Evolutionary conservation across 2,797 vertebrate genomes (phyloP), one percentile per base, ranked within the genome.

Genomic region (Thaleichthys pacificus): DNA sequence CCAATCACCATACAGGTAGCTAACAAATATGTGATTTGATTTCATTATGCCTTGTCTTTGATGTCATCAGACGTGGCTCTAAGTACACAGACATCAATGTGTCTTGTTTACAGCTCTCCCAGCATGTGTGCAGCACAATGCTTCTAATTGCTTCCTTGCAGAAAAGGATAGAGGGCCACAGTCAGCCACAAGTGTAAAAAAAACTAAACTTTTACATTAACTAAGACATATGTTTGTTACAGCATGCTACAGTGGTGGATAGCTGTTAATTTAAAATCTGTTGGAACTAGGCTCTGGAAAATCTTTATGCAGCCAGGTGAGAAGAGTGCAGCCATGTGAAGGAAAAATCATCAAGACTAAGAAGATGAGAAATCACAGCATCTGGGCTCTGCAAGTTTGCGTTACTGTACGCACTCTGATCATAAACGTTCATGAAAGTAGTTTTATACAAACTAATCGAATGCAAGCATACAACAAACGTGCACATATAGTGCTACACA

Each of bases 281-380:
- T 78, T 67, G 60, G 62, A 74, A 72, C 82, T 77, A 79, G 70
- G 73, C 72, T 66, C 79, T 14, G 74, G 81, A 85, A 85, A 88
- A 87, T 86, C 83, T 70, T 79, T 75, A 60, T 14, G 84, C 84
- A 86, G 77, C 68, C 84, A 84, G 77, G 78, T 87, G 78, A 80
- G 79, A 83, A 68, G 75, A 58, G 9, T 47, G 72, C 78, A 78
- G 3, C 73, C 80, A 69, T 63, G 73, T 80, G 83, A 85, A 47
- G 73, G 63, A 26, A 80, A 75, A 68, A 74, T 85, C 80, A 84
- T 84, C 82, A 80, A 85, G 79, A 82, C 80, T 79, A 74, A 26
- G 61, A 67, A 82, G 80, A 80, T 79, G 87, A 83, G 76, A 76
- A 76, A 85, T 47, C 81, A 77, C 64, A 66, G 84, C 81, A 85